phyloP scores from a whole-genome alignment of 2,113 vertebrate species.

The Delphinapterus leucas region DNA sequence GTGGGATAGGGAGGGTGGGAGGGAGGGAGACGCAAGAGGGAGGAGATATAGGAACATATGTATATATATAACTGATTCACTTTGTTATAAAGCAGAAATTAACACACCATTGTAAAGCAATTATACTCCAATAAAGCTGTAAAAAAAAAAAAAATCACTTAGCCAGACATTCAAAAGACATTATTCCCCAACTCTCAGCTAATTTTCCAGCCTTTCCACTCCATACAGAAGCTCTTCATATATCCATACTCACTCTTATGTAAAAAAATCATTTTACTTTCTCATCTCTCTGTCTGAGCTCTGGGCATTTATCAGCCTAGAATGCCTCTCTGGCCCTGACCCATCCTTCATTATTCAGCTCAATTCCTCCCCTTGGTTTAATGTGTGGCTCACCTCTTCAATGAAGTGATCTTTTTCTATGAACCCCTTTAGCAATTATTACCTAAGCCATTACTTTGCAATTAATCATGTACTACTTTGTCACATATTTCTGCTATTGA shows the following conservation, averaged over 20 bases:
- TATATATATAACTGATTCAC: too few relatives aligned
- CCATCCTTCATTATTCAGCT: not conserved
- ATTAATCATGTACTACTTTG: not conserved
- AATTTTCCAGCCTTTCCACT: not conserved
- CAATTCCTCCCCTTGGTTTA: not conserved
- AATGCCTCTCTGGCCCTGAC: not conserved
- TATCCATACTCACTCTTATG: not conserved
- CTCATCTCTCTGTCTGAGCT: not conserved
- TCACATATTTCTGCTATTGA: not conserved
- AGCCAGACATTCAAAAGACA: not conserved
- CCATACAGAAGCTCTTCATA: not conserved
- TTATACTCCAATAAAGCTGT: too few relatives aligned
- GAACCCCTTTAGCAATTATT: not conserved
- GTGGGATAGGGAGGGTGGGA: too few relatives aligned
- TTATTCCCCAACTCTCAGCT: not conserved
- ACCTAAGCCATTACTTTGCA: not conserved
- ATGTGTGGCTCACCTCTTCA: not conserved
- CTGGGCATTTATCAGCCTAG: not conserved
- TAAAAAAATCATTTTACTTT: not conserved
- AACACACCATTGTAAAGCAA: too few relatives aligned
- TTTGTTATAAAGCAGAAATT: too few relatives aligned
- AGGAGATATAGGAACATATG: too few relatives aligned
- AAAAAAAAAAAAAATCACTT: not conserved
- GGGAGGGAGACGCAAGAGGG: too few relatives aligned
- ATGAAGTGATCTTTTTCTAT: not conserved